These are phyloP conservation scores for Pseudorhiza aurosa DNA, from an alignment of 30 jellyfish, hydroid and myxozoan species.

Conservation along the genomic window DNA sequence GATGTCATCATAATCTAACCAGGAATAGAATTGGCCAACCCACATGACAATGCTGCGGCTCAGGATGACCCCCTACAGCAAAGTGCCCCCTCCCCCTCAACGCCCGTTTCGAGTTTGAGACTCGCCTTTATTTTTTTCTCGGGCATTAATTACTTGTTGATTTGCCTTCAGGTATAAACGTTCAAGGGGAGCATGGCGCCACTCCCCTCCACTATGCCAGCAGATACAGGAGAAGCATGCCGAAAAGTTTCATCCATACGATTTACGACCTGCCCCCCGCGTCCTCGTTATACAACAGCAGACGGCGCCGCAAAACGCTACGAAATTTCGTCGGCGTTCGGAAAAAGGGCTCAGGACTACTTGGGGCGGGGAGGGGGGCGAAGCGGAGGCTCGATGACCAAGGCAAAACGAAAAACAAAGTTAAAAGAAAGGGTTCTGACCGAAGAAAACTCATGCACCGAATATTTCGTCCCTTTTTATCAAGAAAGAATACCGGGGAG, in stretches of 20 bases:
- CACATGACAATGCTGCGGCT: too few relatives aligned
- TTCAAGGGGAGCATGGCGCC: constrained; percentile 93
- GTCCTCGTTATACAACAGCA: constrained; percentile 12
- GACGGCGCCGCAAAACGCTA: constrained; percentile 51
- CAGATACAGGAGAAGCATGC: constrained; percentile 59
- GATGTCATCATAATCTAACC: too few relatives aligned
- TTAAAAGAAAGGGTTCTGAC: background rate
- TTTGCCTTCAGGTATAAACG: constrained; percentile 91
- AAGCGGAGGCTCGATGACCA: constrained; percentile 33
- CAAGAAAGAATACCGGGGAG: background rate
- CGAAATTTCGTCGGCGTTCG: constrained; percentile 49
- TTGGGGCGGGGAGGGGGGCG: constrained; percentile 36
- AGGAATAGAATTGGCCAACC: too few relatives aligned
- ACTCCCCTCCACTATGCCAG: constrained; percentile 98
- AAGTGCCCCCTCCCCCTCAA: too few relatives aligned
- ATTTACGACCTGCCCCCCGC: constrained; percentile 5
- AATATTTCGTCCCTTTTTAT: constrained; percentile 20
- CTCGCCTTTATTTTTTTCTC: too few relatives aligned
- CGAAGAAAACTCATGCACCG: constrained; percentile 28
- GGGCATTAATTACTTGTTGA: too few relatives aligned
- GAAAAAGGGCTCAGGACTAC: constrained; percentile 27
- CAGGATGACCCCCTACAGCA: too few relatives aligned
- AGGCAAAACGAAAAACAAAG: background rate
- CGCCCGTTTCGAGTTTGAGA: too few relatives aligned
- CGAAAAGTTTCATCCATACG: constrained; percentile 11